phyloP scores from a whole-genome alignment of 2,888 invertebrate genomes.

The Trilocha varians region DNA sequence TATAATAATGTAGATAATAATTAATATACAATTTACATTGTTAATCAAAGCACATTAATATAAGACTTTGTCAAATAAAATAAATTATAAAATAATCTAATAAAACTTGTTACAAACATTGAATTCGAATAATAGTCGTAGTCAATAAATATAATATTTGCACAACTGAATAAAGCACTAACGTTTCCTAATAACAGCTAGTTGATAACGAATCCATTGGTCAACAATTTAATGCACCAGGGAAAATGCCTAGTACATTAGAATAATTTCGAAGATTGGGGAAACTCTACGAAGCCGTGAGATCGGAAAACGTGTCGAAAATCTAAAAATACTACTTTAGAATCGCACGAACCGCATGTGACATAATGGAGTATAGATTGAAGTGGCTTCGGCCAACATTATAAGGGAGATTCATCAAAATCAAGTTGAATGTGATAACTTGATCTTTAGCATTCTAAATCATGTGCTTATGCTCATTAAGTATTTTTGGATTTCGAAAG shows the following conservation, averaged over 20 bases:
- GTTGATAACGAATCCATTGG: slow-evolving; percentile 40
- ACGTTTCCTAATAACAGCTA: slow-evolving; percentile 48
- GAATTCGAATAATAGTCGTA: slow-evolving; percentile 32
- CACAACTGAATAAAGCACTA: slow-evolving; percentile 51
- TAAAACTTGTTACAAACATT: slow-evolving; percentile 44
- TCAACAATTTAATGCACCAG: slow-evolving; percentile 47
- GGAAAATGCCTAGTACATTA: slow-evolving; percentile 41
- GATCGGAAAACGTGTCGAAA: slow-evolving; percentile 30
- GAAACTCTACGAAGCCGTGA: slow-evolving; percentile 48
- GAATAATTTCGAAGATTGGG: slow-evolving; percentile 38
- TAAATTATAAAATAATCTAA: slow-evolving; percentile 23
- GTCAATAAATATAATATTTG: slow-evolving; percentile 34
- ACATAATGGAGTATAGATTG: no score
- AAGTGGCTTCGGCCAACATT: no score
- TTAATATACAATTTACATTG: slow-evolving; percentile 47
- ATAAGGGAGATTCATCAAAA: no score
- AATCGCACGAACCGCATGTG: slow-evolving; percentile 13
- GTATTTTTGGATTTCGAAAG: no score
- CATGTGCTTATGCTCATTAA: no score
- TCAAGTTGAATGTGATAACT: no score
- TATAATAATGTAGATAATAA: slow-evolving; percentile 51
- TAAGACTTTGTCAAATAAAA: slow-evolving; percentile 44
- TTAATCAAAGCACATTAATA: slow-evolving; percentile 50
- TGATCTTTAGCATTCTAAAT: no score
- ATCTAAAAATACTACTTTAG: slow-evolving; percentile 24